phyloP scores from a whole-genome alignment of 1,140 invertebrate species.

The Reticulitermes speratus region DNA sequence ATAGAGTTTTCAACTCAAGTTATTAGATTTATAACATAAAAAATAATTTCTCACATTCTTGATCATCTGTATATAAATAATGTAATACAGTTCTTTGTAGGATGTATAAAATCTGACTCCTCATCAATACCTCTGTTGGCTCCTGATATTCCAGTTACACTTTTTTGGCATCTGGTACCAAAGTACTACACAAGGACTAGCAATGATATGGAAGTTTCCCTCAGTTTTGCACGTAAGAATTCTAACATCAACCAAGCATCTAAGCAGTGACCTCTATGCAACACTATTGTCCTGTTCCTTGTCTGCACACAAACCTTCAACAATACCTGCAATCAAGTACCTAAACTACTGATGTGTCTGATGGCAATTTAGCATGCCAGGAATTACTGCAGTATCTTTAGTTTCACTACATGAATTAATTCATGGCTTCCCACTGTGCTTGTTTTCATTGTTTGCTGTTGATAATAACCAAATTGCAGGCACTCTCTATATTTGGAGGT shows the following conservation, averaged over 20 bases:
- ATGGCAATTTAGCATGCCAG: neutral
- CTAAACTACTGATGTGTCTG: neutral
- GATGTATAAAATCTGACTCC: constrained; percentile 1
- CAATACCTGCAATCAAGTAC: neutral
- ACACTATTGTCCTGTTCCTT: neutral
- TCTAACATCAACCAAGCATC: constrained; percentile 18
- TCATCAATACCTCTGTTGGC: neutral
- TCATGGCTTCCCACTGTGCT: neutral
- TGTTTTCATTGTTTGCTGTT: neutral
- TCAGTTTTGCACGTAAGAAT: constrained; percentile 3
- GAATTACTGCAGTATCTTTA: neutral
- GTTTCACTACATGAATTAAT: neutral
- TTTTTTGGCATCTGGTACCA: constrained; percentile 6
- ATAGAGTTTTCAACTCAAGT: neutral
- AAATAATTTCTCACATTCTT: neutral
- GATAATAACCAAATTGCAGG: neutral
- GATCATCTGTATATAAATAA: neutral
- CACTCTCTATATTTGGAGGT: neutral
- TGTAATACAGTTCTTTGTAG: neutral
- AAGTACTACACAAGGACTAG: constrained; percentile 22
- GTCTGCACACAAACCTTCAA: neutral
- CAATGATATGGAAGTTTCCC: constrained; percentile 29
- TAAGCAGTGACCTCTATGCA: constrained; percentile 6
- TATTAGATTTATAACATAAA: neutral
- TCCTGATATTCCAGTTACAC: neutral